phyloP scores from a whole-genome alignment of 2,888 invertebrate species.

The Trichacis sp. region DNA sequence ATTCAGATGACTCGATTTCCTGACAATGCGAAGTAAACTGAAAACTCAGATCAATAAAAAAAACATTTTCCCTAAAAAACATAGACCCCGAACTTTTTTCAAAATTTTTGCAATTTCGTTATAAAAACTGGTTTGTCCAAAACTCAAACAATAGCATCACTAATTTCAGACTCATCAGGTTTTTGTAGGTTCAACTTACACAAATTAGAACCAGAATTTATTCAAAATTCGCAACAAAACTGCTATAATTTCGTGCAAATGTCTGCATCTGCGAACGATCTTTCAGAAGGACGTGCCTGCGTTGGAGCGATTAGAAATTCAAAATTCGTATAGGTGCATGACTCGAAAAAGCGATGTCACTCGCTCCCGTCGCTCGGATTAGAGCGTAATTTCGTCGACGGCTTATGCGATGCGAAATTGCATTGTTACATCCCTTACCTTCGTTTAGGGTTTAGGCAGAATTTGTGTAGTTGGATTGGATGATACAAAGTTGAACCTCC shows the following conservation, averaged over 20 bases:
- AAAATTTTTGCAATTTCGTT: too few species aligned
- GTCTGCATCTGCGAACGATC: not conserved
- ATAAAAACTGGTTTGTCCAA: too few species aligned
- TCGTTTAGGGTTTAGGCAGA: slow-evolving; percentile 55
- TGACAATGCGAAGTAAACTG: too few species aligned
- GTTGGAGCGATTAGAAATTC: slow-evolving; percentile 14
- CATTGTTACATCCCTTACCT: slow-evolving; percentile 60
- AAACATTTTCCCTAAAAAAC: too few species aligned
- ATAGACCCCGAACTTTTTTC: too few species aligned
- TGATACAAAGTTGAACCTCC: slow-evolving; percentile 53
- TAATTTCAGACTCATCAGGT: too few species aligned
- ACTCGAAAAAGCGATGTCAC: slow-evolving; percentile 30
- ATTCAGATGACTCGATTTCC: slow-evolving; percentile 18
- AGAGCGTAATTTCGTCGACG: slow-evolving; percentile 62
- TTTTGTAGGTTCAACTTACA: too few species aligned
- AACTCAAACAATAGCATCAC: too few species aligned
- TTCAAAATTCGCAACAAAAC: too few species aligned
- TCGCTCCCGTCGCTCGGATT: slow-evolving; percentile 50
- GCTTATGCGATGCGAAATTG: slow-evolving; percentile 64
- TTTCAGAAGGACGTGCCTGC: not conserved
- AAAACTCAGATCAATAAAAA: too few species aligned
- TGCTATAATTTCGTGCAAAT: too few species aligned
- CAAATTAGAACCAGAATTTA: too few species aligned
- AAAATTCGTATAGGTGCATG: slow-evolving; percentile 36
- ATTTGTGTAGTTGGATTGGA: slow-evolving; percentile 62